phyloP scores from a whole-genome alignment of 1,140 invertebrate genomes.

The Cephus cinctus region DNA sequence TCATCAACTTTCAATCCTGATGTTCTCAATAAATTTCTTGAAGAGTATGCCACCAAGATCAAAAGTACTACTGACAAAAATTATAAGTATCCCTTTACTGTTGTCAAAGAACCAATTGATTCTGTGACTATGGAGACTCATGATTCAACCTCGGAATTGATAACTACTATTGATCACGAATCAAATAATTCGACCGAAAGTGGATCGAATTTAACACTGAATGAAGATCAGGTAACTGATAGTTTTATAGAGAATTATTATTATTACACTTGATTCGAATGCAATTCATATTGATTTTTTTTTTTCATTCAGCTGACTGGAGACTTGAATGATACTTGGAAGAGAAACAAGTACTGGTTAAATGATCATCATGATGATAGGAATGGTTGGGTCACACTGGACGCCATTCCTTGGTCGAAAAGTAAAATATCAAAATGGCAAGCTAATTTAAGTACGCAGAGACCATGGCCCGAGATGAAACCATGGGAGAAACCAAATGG shows the following conservation, averaged over 20 bases:
- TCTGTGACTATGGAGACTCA: conserved; percentile 49
- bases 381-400: conserved; percentile 74
- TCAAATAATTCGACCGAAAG: conserved; percentile 41
- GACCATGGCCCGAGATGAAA: conserved; percentile 47
- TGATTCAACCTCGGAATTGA: conserved; percentile 44
- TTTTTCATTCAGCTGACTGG: conserved; percentile 35
- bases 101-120: conserved; percentile 50
- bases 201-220: conserved; percentile 25
- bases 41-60: conserved; percentile 61
- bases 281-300: background rate
- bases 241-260: too few relatives aligned
- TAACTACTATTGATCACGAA: conserved; percentile 30
- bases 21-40: conserved; percentile 60
- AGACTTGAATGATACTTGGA: conserved; percentile 49
- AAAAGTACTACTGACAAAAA: conserved; percentile 44
- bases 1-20: conserved; percentile 54
- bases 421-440: conserved; percentile 81
- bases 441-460: conserved; percentile 56
- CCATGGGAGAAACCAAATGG: conserved; percentile 45
- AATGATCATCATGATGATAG: conserved; percentile 66
- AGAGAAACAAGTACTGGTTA: conserved; percentile 51
- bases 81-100: conserved; percentile 49
- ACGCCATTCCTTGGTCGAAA: conserved; percentile 75
- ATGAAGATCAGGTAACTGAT: conserved; percentile 24
- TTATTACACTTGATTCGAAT: too few relatives aligned